Base-by-base conservation (phyloP, 2,113 vertebrate species). In the Andinoacara biseriatus region DNA sequence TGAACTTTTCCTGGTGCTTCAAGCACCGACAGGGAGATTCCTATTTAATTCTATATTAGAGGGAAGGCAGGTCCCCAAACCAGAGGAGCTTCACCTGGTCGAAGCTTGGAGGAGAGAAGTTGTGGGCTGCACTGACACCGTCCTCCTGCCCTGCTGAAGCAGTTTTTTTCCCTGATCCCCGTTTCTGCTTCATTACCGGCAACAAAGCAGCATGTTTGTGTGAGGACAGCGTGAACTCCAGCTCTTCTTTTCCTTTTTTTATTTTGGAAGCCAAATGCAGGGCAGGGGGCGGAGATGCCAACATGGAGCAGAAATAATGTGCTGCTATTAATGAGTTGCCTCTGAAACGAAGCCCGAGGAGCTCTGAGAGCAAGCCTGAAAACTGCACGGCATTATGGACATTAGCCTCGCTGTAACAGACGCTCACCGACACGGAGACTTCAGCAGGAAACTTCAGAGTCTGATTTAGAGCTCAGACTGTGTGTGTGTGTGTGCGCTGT, bases 261-360 rank as follows among this genome's bases (percentile, higher is more conserved):
- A 67, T 26, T 26, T 40, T 54, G 62, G 52, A 72, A 83, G 82
- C 74, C 4, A 4, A 87, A 43, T 18, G 59, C 76, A 26, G 75
- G 81, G 67, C 61, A 80, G 54, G 78, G 62, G 83, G 60, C 4
- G 15, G 77, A 49, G 67, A 85, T 7, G 31, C 61, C 69, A 31
- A 77, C 80, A 46, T 10, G 60, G 56, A 85, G 65, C 75, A 86
- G 74, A 82, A 76, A 86, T 86, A 84, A 76, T 80, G 87, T 56
- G 84, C 59, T 54, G 58, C 46, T 84, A 58, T 79, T 89, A 86
- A 89, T 86, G 59, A 90, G 74, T 57, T 88, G 85, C 87, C 88
- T 76, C 78, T 82, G 84, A 91, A 89, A 89, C 65, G 83, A 90
- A 72, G 60, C 76, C 62, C 52, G 84, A 84, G 87, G 77, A 58